Conservation (phyloP, 2,113 vertebrate species). For the Campylomormyrus numenius region DNA sequence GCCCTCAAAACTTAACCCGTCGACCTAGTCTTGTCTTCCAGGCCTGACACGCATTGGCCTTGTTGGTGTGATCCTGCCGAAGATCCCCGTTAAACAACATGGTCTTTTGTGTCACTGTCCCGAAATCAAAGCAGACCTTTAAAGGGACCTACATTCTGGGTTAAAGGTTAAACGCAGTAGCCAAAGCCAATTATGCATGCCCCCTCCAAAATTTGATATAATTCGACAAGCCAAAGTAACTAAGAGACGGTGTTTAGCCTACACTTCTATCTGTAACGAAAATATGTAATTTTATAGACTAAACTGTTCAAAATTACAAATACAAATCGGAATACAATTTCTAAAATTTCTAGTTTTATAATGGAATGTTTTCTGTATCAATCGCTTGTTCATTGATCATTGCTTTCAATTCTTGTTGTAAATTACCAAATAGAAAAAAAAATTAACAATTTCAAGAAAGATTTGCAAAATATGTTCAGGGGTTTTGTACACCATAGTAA, state of each 20-base stretch:
- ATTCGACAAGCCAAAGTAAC: neutral
- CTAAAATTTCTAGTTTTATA: neutral
- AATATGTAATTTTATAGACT: neutral
- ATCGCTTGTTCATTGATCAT: neutral
- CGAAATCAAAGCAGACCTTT: neutral
- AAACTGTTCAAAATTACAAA: neutral
- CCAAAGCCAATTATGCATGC: neutral
- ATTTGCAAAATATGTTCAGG: neutral
- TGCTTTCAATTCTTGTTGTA: neutral
- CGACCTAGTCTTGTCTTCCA: neutral
- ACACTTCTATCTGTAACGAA: neutral
- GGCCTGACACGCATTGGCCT: neutral
- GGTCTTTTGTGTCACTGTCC: slow-evolving; percentile 6
- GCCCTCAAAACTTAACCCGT: neutral
- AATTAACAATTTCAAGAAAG: neutral
- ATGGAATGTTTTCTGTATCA: neutral
- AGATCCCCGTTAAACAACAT: neutral
- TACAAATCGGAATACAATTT: neutral
- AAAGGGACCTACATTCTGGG: slow-evolving; percentile 4
- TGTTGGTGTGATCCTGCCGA: neutral
- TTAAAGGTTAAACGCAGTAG: slow-evolving; percentile 7
- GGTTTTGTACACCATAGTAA: neutral
- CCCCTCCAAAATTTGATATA: neutral
- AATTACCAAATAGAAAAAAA: neutral
- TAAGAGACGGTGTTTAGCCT: neutral